Evolutionary conservation across 2,113 vertebrate genomes (phyloP), one percentile per base, ranked within the genome.

Genomic region (Lepidothrix coronata): DNA sequence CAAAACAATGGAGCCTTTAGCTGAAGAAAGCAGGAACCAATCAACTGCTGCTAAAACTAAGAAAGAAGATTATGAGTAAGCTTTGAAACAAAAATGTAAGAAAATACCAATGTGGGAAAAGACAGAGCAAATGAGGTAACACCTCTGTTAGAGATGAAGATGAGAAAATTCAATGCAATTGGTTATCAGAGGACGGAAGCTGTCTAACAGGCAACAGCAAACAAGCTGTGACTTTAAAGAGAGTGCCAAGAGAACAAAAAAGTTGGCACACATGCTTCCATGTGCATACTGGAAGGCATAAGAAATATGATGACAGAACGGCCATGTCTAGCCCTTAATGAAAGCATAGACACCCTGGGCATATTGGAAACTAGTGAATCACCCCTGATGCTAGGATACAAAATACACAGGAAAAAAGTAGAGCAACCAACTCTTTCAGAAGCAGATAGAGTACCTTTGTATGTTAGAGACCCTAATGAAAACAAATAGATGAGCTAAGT

Each of bases 161-260:
- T n/a, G 27, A 66, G 31, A 37, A 89, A 46, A 49, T 41, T 49
- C 44, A 65, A 35, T 0, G 0, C 33, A 46, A 23, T 25, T 2
- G 8, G 39, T 51, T 41, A 61, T 49, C 44, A 51, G 46, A 61
- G 25, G 33, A 68, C 6, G 8, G 35, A 30, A 82, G 22, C 1
- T 61, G 46, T 75, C 33, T 55, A 75, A 43, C 0, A 1, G 10
- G 11, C 35, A 80, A 55, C 4, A 35, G 21, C 24, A 59, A 68
- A 59, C 24, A 46, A 65, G 12, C 22, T 82, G 31, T 12, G 22
- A 74, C 12, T 70, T 85, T 21, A 62, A 76, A 76, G 2, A 65
- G 17, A 43, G 39, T 68, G 18, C 8, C 44, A 81, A 63, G 37
- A 62, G 14, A 85, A 48, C 27, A 76, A 77, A 31, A 51, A 41